Evolutionary conservation across 1,140 invertebrate genomes (phyloP).

Genomic region (Aphidius ervi): DNA sequence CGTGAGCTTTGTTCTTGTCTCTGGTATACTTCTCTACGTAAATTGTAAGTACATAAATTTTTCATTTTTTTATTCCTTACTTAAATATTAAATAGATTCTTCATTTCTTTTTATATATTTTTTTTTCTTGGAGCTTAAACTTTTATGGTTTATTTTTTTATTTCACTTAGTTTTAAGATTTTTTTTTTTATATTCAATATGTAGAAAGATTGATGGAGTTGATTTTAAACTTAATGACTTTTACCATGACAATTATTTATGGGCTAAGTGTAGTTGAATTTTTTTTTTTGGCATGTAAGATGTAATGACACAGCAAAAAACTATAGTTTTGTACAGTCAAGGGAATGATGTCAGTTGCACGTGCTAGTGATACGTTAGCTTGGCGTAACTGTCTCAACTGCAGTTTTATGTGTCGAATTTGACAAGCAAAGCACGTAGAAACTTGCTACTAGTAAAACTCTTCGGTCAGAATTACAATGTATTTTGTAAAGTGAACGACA

Average conservation of each 20-base stretch:
- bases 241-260: conserved; percentile 39
- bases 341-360: conserved; percentile 36
- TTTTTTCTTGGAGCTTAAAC: not conserved
- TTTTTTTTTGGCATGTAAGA: conserved; percentile 16
- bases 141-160: no score
- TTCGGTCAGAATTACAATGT: conserved; percentile 53
- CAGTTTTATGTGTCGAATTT: conserved; percentile 54
- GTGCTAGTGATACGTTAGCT: conserved; percentile 50
- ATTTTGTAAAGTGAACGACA: conserved; percentile 34
- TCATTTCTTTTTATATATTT: no score
- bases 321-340: not conserved
- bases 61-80: no score
- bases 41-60: conserved; percentile 57
- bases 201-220: not conserved
- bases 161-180: not conserved
- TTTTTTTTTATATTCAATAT: not conserved
- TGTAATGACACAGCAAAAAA: conserved; percentile 20
- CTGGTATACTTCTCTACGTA: conserved; percentile 58
- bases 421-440: conserved; percentile 49
- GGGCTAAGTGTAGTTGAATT: not conserved
- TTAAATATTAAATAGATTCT: no score
- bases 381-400: conserved; percentile 42
- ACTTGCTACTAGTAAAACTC: conserved; percentile 52
- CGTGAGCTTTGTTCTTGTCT: conserved; percentile 57
- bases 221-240: conserved; percentile 39